These are phyloP conservation scores for Characodon lateralis DNA, from an alignment of 2,797 vertebrate species.

Conservation along the genomic window DNA sequence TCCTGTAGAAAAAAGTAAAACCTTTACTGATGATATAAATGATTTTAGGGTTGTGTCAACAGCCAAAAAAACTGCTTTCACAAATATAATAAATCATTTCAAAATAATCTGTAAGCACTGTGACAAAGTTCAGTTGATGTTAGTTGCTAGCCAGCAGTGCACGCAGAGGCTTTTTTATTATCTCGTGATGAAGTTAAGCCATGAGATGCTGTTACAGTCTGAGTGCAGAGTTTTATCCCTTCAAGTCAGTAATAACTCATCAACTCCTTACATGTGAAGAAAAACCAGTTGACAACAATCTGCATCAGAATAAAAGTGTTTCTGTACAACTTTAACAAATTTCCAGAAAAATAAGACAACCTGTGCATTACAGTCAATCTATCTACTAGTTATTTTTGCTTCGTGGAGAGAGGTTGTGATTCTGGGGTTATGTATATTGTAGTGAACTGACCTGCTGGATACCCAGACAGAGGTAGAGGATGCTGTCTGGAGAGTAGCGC, in stretches of 20 bases:
- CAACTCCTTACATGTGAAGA: no score
- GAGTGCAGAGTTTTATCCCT: no score
- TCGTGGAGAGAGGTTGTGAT: neutral
- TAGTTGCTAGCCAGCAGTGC: neutral
- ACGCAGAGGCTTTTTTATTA: neutral
- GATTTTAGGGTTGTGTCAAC: neutral
- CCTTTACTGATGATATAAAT: neutral
- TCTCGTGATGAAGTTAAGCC: no score
- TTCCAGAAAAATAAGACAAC: neutral
- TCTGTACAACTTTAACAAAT: neutral
- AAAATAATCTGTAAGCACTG: neutral
- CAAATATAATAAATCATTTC: neutral
- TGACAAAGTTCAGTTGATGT: neutral
- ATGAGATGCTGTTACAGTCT: no score
- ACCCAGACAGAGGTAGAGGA: conserved; percentile 97
- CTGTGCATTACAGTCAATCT: neutral
- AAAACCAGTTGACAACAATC: neutral
- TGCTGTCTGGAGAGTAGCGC: conserved; percentile 93
- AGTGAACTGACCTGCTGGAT: conserved; percentile 92
- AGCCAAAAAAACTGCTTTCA: neutral
- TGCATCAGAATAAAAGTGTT: neutral
- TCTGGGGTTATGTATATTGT: neutral
- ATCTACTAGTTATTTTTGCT: neutral
- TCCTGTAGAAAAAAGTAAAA: neutral
- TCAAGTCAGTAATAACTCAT: no score